A percentile compares a stretch with the other conserved stretches of the same genome.
phyloP scores from a whole-genome alignment of 2,113 vertebrate genomes.

The Gymnogyps californianus region DNA sequence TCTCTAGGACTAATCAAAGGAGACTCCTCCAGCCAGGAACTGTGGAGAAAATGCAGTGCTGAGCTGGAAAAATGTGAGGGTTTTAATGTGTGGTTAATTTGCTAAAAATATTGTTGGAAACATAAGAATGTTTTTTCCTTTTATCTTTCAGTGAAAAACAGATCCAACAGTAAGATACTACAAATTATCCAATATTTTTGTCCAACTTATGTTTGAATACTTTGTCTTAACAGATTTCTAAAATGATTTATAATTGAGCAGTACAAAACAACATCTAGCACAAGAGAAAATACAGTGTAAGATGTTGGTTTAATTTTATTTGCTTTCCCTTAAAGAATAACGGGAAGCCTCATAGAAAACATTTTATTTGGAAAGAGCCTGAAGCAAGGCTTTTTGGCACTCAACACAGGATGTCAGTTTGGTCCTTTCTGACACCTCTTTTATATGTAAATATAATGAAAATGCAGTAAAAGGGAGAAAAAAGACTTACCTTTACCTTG shows the following conservation, averaged over 20 bases:
- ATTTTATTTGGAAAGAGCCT: conserved; percentile 2
- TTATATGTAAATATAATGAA: not conserved
- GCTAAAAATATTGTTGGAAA: conserved; percentile 46
- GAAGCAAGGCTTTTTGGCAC: not conserved
- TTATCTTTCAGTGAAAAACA: conserved; percentile 25
- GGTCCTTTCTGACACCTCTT: not conserved
- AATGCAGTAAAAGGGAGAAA: not conserved
- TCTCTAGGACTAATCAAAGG: not conserved
- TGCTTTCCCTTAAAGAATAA: conserved; percentile 8
- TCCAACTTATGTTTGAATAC: not conserved
- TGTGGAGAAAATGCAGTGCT: not conserved
- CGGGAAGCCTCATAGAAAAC: not conserved
- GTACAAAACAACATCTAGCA: not conserved
- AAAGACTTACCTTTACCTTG: not conserved
- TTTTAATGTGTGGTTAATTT: conserved; percentile 49
- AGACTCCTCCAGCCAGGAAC: not conserved
- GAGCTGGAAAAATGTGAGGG: not conserved
- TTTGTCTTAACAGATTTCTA: not conserved
- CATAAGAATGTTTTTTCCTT: not conserved
- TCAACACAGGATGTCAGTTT: not conserved
- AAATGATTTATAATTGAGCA: not conserved
- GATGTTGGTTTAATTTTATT: not conserved
- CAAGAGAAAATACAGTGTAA: not conserved
- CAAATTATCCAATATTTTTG: not conserved
- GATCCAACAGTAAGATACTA: not conserved